These are phyloP conservation scores for Melanargia galathea DNA, from an alignment of 2,888 invertebrate genomes.

Conservation along the genomic window DNA sequence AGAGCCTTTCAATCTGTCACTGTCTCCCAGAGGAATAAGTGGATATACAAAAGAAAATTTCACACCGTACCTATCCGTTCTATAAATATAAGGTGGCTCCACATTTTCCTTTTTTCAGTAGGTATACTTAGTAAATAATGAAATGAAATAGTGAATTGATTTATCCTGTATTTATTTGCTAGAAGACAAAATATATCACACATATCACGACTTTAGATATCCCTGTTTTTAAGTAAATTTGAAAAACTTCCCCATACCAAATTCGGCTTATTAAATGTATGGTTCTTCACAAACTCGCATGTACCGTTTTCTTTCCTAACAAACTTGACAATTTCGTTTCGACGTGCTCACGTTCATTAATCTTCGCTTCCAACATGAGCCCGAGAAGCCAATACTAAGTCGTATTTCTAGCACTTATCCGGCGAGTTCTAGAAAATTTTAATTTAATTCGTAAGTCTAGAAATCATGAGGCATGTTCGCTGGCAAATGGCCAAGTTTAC, in stretches of 20 bases:
- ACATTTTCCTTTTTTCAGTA: background rate
- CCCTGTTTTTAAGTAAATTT: too few species aligned
- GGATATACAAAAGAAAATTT: background rate
- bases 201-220: too few species aligned
- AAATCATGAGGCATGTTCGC: conserved; percentile 41
- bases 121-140: too few species aligned
- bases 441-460: conserved; percentile 29
- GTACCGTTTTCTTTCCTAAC: background rate
- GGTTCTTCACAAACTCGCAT: background rate
- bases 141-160: too few species aligned
- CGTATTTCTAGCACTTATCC: conserved; percentile 30
- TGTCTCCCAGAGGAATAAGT: background rate
- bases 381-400: conserved; percentile 26
- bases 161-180: too few species aligned
- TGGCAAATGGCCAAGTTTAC: conserved; percentile 65
- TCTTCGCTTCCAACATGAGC: conserved; percentile 9
- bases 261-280: background rate
- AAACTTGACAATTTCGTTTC: conserved; percentile 21
- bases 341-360: conserved; percentile 27
- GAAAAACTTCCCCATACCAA: background rate
- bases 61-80: background rate
- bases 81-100: too few species aligned
- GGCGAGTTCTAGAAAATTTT: conserved; percentile 25
- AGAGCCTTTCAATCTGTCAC: conserved; percentile 20
- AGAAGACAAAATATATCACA: too few species aligned